phyloP scores from a whole-genome alignment of 1,140 invertebrate species.

The Nixonia krombeini region DNA sequence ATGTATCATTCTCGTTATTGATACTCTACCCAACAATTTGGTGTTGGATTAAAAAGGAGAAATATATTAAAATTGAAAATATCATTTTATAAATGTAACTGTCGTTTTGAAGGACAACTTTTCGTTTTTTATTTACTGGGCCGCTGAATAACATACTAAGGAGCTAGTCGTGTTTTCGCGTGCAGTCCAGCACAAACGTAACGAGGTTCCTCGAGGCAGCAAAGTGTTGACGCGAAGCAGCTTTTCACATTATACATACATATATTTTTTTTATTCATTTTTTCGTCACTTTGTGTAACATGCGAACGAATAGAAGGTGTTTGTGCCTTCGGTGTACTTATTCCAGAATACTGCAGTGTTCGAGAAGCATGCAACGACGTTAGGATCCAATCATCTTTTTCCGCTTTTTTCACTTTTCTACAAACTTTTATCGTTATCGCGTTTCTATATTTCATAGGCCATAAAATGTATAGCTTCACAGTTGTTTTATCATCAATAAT shows the following conservation, averaged over 20 bases:
- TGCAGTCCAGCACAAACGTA: constrained; percentile 38
- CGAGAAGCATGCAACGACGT: constrained; percentile 35
- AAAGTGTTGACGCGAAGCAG: constrained; percentile 43
- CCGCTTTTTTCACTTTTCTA: neutral
- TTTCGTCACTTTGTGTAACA: constrained; percentile 17
- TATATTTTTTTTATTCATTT: constrained; percentile 25
- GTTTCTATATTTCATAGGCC: neutral
- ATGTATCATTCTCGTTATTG: too few species aligned
- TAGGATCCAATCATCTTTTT: neutral
- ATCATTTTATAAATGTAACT: too few species aligned
- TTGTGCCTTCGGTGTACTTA: constrained; percentile 2
- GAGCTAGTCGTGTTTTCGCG: constrained; percentile 39
- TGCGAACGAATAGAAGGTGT: constrained; percentile 14
- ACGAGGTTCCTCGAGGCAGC: constrained; percentile 37
- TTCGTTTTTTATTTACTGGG: constrained; percentile 39
- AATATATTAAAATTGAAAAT: too few species aligned
- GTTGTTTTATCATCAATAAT: constrained; percentile 32
- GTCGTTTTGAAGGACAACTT: too few species aligned
- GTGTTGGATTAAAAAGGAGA: too few species aligned
- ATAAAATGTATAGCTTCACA: constrained; percentile 39
- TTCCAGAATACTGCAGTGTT: constrained; percentile 28
- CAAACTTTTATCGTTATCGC: neutral
- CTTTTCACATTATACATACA: constrained; percentile 26
- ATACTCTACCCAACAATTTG: too few species aligned
- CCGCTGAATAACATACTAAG: constrained; percentile 26